A percentile compares a stretch with the other conserved stretches of the same genome.
These are phyloP conservation scores for Coregonus sp. DNA, from an alignment of 2,797 vertebrate genomes.

Conservation along the genomic window DNA sequence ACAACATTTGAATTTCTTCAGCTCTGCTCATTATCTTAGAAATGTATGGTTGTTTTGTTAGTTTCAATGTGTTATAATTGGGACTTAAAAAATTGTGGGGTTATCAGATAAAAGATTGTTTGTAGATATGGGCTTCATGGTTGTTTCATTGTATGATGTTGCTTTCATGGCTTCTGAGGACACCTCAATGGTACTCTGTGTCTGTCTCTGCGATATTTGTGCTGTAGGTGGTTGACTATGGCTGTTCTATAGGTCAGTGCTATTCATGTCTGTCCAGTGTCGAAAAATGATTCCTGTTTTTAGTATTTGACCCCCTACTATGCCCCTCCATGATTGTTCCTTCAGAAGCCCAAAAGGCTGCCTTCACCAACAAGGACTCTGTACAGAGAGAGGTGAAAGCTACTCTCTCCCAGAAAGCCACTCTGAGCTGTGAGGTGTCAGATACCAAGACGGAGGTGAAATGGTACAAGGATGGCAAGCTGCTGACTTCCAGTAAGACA, in stretches of 20 bases:
- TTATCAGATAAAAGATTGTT: neutral
- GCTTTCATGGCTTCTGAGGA: neutral
- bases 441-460: constrained; percentile 79
- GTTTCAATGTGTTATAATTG: neutral
- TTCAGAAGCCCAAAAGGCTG: constrained; percentile 50
- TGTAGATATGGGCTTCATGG: neutral
- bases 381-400: constrained; percentile 71
- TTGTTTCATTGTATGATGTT: neutral
- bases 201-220: too few relatives aligned
- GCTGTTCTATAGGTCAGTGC: too few relatives aligned
- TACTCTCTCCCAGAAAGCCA: constrained; percentile 65
- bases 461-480: constrained; percentile 77
- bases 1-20: neutral
- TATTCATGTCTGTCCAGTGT: too few relatives aligned
- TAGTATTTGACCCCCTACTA: neutral
- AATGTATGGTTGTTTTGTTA: neutral
- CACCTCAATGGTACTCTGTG: too few relatives aligned
- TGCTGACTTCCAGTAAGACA: constrained; percentile 61
- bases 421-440: constrained; percentile 78
- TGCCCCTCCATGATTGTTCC: neutral
- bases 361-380: constrained; percentile 75
- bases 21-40: neutral
- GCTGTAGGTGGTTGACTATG: too few relatives aligned
- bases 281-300: neutral
- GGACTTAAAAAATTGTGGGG: neutral